phyloP scores from a whole-genome alignment of 2,888 invertebrate genomes.

The Leucozona laternaria region DNA sequence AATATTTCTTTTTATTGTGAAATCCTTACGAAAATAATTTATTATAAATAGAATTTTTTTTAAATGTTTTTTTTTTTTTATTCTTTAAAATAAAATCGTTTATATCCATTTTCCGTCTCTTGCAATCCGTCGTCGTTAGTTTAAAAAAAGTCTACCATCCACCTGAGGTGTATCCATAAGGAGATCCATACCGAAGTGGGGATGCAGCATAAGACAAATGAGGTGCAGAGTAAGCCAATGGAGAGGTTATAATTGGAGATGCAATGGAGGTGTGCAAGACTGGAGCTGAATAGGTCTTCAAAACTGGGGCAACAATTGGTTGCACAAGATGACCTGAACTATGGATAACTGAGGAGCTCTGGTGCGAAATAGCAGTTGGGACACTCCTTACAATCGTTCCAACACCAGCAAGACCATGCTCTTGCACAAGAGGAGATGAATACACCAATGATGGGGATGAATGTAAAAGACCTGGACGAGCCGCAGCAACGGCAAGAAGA shows the following conservation, averaged over 20 bases:
- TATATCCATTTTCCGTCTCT: not conserved
- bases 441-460: constrained; percentile 76
- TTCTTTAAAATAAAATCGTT: not conserved
- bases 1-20: too few relatives aligned
- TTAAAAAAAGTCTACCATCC: constrained; percentile 12
- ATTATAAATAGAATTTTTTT: not conserved
- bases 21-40: too few relatives aligned
- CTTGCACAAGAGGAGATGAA: constrained; percentile 80
- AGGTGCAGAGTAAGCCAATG: constrained; percentile 37
- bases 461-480: constrained; percentile 79
- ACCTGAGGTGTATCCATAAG: constrained; percentile 77
- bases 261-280: constrained; percentile 50
- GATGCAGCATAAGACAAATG: constrained; percentile 51
- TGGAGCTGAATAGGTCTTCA: constrained; percentile 76
- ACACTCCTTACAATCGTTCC: constrained; percentile 80
- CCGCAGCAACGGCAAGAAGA: constrained; percentile 80
- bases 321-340: constrained; percentile 80
- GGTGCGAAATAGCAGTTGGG: constrained; percentile 84
- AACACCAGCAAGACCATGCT: constrained; percentile 79
- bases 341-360: constrained; percentile 85
- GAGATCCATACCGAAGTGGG: constrained; percentile 76
- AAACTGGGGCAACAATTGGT: constrained; percentile 79
- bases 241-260: constrained; percentile 58
- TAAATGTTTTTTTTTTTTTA: not conserved
- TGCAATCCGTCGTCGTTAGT: not conserved